phyloP scores from a whole-genome alignment of 2,888 invertebrate species.

The Lasioglossum marginatum region DNA sequence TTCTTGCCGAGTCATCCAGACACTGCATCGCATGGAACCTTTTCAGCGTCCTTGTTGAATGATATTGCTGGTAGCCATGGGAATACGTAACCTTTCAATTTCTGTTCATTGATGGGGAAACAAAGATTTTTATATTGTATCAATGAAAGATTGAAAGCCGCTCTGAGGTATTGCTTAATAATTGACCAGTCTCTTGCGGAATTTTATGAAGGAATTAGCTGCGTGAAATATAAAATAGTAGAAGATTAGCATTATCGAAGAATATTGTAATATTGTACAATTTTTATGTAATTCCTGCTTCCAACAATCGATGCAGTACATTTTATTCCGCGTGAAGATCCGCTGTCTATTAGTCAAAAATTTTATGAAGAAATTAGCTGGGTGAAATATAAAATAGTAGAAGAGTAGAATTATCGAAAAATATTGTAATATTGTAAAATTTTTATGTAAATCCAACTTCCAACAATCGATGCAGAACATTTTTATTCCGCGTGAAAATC shows the following conservation, averaged over 20 bases:
- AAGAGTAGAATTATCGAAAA: too few relatives aligned
- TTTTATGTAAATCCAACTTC: too few relatives aligned
- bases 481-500: too few relatives aligned
- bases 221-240: neutral
- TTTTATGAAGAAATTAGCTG: too few relatives aligned
- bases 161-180: neutral
- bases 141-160: neutral
- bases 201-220: neutral
- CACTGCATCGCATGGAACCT: constrained; percentile 5
- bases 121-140: neutral
- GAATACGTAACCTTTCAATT: neutral
- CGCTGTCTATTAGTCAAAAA: too few relatives aligned
- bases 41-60: neutral
- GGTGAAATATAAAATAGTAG: too few relatives aligned
- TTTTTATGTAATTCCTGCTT: neutral
- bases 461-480: too few relatives aligned
- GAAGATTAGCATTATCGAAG: too few relatives aligned
- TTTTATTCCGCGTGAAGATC: too few relatives aligned
- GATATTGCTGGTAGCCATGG: neutral
- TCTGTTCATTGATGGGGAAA: neutral
- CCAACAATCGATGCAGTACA: neutral
- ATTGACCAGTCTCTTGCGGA: neutral
- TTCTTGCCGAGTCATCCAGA: constrained; percentile 13
- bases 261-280: too few relatives aligned
- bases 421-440: too few relatives aligned